Percentiles rank a stretch among this genome's conserved stretches.
These are phyloP conservation scores for Scaptomyza caliginosa DNA, from an alignment of 2,888 invertebrate genomes.

Conservation along the genomic window DNA sequence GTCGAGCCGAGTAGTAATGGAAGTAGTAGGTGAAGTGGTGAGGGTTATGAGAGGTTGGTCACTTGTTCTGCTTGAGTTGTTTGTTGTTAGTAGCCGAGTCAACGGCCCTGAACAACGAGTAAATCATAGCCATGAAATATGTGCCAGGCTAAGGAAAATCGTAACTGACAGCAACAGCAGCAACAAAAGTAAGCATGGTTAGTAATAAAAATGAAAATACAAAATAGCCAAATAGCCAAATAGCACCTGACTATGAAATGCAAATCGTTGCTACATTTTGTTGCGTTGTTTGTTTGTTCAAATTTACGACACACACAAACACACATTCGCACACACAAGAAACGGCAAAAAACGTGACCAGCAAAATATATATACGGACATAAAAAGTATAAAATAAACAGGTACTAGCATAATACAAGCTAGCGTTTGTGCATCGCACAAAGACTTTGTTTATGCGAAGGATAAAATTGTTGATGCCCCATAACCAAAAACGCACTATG, in stretches of 20 bases:
- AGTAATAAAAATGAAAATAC: conserved; percentile 75
- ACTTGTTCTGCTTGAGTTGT: conserved; percentile 75
- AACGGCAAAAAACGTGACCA: conserved; percentile 65
- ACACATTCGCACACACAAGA: conserved; percentile 34
- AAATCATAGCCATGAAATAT: conserved; percentile 80
- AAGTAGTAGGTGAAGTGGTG: neutral
- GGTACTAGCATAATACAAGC: conserved; percentile 46
- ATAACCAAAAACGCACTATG: conserved; percentile 30
- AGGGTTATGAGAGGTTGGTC: conserved; percentile 9
- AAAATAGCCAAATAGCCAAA: conserved; percentile 61
- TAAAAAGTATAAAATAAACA: conserved; percentile 14
- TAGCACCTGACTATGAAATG: conserved; percentile 38
- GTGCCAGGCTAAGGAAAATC: conserved; percentile 61
- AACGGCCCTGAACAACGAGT: conserved; percentile 77
- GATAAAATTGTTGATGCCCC: conserved; percentile 49
- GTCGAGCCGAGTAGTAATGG: conserved; percentile 17
- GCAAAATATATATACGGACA: conserved; percentile 17
- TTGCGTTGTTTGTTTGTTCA: conserved; percentile 46
- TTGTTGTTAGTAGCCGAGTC: conserved; percentile 35
- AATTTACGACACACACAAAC: conserved; percentile 64
- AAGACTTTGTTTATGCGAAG: conserved; percentile 51
- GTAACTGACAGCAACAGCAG: conserved; percentile 35
- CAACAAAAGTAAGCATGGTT: conserved; percentile 30
- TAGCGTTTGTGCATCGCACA: conserved; percentile 44
- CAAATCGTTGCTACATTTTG: conserved; percentile 57